Percentiles rank a stretch among this genome's conserved stretches.
These are phyloP conservation scores for Aspidiotus rigidus DNA, from an alignment of 2,888 invertebrate genomes.

Conservation along the genomic window DNA sequence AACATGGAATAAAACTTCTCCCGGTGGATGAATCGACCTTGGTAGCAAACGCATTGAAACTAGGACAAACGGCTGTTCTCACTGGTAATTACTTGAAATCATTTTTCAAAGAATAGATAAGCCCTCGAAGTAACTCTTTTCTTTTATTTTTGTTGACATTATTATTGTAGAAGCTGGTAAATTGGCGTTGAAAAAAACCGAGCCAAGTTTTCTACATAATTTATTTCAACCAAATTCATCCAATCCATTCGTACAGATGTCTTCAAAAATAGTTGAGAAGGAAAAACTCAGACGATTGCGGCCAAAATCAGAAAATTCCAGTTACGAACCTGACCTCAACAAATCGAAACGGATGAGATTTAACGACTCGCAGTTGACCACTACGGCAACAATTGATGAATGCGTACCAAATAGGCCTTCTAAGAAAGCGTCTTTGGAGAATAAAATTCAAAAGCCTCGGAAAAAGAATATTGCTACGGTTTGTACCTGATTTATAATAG, in stretches of 20 bases:
- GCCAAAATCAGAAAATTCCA: neutral
- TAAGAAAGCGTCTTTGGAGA: neutral
- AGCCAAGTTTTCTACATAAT: conserved; percentile 18
- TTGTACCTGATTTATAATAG: too few species aligned
- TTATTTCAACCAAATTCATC: too few species aligned
- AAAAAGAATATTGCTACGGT: too few species aligned
- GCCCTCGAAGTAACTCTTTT: neutral
- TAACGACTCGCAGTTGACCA: conserved; percentile 14
- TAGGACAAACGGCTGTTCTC: conserved; percentile 73
- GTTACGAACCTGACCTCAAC: neutral
- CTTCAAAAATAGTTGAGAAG: conserved; percentile 2
- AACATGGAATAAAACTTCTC: conserved; percentile 28
- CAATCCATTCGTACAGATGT: neutral
- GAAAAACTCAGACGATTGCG: neutral
- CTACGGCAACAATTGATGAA: conserved; percentile 13
- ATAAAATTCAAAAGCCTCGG: neutral
- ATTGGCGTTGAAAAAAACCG: conserved; percentile 52
- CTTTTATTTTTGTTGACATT: neutral
- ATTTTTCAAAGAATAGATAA: neutral
- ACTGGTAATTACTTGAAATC: conserved; percentile 49
- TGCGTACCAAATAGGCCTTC: conserved; percentile 5
- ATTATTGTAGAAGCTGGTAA: conserved; percentile 59
- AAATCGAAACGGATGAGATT: conserved; percentile 23
- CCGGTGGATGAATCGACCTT: conserved; percentile 65
- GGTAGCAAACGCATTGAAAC: conserved; percentile 70